Conservation (phyloP, 92 coral and sea anemone species). For the Zoanthus solanderi region DNA sequence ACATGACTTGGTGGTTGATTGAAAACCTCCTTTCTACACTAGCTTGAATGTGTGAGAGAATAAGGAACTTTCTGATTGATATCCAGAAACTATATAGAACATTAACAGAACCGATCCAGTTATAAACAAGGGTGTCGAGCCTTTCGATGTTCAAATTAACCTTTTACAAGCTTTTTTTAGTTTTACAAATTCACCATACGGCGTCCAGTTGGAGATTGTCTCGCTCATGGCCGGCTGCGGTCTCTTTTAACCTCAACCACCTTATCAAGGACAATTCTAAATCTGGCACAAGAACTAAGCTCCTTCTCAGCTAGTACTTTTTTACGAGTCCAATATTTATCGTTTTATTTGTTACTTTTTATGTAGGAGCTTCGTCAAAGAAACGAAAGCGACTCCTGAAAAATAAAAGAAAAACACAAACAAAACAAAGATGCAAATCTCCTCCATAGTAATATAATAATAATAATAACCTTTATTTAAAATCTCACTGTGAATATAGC, state of each 20-base stretch:
- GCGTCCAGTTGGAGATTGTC: constrained; percentile 16
- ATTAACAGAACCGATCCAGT: constrained; percentile 38
- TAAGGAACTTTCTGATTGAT: not conserved
- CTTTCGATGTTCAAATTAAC: constrained; percentile 1
- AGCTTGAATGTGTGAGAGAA: constrained; percentile 7
- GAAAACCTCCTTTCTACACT: constrained; percentile 1
- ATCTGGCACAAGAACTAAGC: constrained; percentile 27
- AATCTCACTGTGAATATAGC: too few relatives aligned
- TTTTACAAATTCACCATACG: constrained; percentile 46
- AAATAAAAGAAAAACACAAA: too few relatives aligned
- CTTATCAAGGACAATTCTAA: constrained; percentile 41
- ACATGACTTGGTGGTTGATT: not conserved
- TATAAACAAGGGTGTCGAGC: constrained; percentile 35
- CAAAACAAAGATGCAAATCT: too few relatives aligned
- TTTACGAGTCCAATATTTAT: constrained; percentile 17
- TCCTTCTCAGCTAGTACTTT: constrained; percentile 10
- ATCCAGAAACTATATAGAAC: constrained; percentile 13
- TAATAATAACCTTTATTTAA: too few relatives aligned
- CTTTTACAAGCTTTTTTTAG: constrained; percentile 14
- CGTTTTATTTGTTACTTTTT: too few relatives aligned
- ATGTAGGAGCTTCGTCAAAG: too few relatives aligned
- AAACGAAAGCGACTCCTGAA: too few relatives aligned
- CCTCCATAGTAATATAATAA: too few relatives aligned
- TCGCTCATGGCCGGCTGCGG: constrained; percentile 8
- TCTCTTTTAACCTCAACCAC: constrained; percentile 47